Base-by-base conservation (phyloP, 2,797 vertebrate species). In the Falco naumanni region DNA sequence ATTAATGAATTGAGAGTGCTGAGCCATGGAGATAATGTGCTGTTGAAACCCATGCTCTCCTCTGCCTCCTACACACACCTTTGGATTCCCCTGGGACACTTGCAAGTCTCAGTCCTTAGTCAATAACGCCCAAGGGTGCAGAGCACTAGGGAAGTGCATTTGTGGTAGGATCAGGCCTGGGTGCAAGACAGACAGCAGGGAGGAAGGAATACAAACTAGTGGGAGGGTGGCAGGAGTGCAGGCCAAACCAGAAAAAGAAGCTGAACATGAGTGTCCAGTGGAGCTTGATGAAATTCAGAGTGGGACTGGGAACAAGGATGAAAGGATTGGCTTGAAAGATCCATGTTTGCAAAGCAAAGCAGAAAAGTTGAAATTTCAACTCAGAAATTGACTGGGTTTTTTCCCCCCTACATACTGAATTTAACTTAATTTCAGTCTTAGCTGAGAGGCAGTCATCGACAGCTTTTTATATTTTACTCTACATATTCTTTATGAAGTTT, bases 231-330 rank as follows among this genome's bases (percentile, higher is more conserved):
- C 72, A 87, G 89, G 53, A 95, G 57, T 92, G 71, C 87, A 63
- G 68, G 81, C 95, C 63, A 14, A 95, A 95, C 96, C 90, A 92
- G 95, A 96, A 91, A 72, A 60, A 57, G 94, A 41, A 81, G 92
- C 71, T 54, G 71, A 95, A 59, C 89, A 5, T 1, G 87, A 28
- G 82, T 17, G 79, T 70, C 89, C 89, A 78, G 87, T 8, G 63
- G 25, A 24, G 59, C 47, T 31, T 29, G 83, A 79, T 71, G 63
- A 87, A 78, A 83, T 63, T 80, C 93, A 53, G 89, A 85, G 66
- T 66, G 60, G 63, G 25, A 68, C 1, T 25, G 39, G 65, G 84
- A 89, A 24, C 60, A 17, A 31, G 59, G 78, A 94, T 68, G 71
- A 89, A 95, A 92, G 79, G 48, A 33, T 5, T 20, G 70, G 34